These are phyloP conservation scores for Pristionchus fissidentatus DNA, from an alignment of 2,888 invertebrate genomes.

Conservation along the genomic window DNA sequence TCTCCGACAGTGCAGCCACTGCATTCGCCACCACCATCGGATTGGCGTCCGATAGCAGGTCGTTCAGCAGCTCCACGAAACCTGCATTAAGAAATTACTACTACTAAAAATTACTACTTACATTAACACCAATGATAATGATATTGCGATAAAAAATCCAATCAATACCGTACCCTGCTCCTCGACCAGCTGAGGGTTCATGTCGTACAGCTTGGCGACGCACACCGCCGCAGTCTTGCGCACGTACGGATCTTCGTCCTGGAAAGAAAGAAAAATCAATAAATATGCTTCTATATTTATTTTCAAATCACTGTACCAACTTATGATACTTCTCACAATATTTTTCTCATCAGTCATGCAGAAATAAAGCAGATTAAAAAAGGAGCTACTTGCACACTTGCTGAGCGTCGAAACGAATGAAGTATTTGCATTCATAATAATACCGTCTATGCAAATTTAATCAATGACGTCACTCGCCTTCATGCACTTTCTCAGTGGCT, in stretches of 20 bases:
- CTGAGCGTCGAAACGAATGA: neutral
- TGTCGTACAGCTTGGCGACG: slow-evolving; percentile 98
- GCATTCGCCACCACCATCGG: slow-evolving; percentile 99
- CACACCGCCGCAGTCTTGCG: slow-evolving; percentile 99
- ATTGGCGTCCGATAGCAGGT: slow-evolving; percentile 96
- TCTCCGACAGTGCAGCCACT: slow-evolving; percentile 97
- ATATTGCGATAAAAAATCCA: neutral
- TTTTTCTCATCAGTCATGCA: no score
- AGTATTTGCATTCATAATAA: neutral
- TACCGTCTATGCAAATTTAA: no score
- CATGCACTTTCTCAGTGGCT: slow-evolving; percentile 88
- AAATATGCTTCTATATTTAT: neutral
- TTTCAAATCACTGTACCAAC: neutral
- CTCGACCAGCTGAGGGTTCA: slow-evolving; percentile 84
- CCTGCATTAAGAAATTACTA: slow-evolving; percentile 54
- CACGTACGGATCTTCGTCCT: slow-evolving; percentile 95
- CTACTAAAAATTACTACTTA: neutral
- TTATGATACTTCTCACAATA: no score
- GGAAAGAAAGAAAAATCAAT: neutral
- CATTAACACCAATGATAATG: neutral
- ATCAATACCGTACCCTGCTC: slow-evolving; percentile 80
- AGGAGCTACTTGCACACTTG: neutral
- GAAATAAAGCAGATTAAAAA: no score
- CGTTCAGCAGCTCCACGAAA: slow-evolving; percentile 95
- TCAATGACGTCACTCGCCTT: slow-evolving; percentile 73